Evolutionary conservation across 2,797 vertebrate species (phyloP).

Genomic region (Muraenolepis orangiensis): DNA sequence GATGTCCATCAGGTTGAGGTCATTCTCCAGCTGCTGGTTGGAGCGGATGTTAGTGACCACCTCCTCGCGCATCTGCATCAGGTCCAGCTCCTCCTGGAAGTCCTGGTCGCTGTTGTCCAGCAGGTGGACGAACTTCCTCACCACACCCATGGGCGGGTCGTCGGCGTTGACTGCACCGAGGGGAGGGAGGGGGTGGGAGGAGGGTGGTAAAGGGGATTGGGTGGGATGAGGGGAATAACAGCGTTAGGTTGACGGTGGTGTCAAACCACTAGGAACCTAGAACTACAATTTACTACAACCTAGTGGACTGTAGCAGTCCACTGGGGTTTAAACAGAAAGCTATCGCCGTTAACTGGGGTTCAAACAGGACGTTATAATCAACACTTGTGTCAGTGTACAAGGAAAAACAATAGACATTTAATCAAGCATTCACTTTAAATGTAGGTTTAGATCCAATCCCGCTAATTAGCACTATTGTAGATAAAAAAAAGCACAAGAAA

Average conservation of each 20-base stretch:
- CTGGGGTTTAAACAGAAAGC: background rate
- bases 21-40: constrained; percentile 96
- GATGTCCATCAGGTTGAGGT: constrained; percentile 98
- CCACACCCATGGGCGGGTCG: constrained; percentile 92
- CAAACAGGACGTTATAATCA: too few species aligned
- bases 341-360: background rate
- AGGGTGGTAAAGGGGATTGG: too few species aligned
- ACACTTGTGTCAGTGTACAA: too few species aligned
- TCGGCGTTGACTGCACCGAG: constrained; percentile 81
- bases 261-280: background rate
- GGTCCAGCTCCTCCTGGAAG: constrained; percentile 95
- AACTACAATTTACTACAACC: background rate
- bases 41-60: constrained; percentile 96
- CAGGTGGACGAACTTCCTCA: constrained; percentile 96
- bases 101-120: constrained; percentile 97
- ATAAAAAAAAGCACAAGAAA: background rate
- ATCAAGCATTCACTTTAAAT: background rate
- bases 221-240: background rate
- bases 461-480: background rate
- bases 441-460: background rate
- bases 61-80: constrained; percentile 93
- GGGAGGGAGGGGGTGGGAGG: background rate
- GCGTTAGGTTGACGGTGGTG: background rate
- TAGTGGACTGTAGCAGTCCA: background rate
- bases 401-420: background rate